phyloP scores from a whole-genome alignment of 2,888 invertebrate species.

The Elysia crispata region DNA sequence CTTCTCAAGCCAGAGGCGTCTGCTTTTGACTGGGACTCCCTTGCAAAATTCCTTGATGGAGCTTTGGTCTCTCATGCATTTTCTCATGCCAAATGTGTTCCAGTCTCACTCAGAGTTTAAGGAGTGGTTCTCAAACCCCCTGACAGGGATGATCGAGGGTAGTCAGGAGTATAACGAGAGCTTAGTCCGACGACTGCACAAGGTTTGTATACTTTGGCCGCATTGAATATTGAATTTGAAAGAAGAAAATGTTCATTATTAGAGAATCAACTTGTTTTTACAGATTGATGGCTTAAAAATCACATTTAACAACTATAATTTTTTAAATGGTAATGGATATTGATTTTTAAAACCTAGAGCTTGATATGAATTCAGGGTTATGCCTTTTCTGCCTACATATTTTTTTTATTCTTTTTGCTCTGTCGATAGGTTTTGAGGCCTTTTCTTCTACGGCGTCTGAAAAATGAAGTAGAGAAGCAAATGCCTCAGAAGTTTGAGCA shows the following conservation, averaged over 20 bases:
- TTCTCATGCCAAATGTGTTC: conserved; percentile 97
- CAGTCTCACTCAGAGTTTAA: conserved; percentile 87
- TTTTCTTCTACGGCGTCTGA: conserved; percentile 94
- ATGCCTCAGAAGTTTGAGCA: conserved; percentile 90
- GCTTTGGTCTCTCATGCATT: conserved; percentile 97
- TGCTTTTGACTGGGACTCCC: conserved; percentile 93
- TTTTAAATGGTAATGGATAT: too few species aligned
- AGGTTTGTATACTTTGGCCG: too few species aligned
- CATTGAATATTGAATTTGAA: too few species aligned
- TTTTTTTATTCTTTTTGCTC: conserved; percentile 5
- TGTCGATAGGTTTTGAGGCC: conserved; percentile 89
- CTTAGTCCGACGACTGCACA: conserved; percentile 91
- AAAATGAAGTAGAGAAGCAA: conserved; percentile 99
- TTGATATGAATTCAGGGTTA: too few species aligned
- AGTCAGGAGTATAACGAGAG: conserved; percentile 93
- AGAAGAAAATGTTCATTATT: too few species aligned
- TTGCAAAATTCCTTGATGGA: conserved; percentile 98
- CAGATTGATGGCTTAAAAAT: too few species aligned
- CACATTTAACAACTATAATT: too few species aligned
- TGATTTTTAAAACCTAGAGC: too few species aligned
- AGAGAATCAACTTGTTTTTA: too few species aligned
- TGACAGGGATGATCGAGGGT: conserved; percentile 96
- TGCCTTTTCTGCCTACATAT: neutral
- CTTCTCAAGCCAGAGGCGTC: conserved; percentile 93
- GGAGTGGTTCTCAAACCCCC: conserved; percentile 98